Evolutionary conservation across 2,113 vertebrate genomes (phyloP).

Genomic region (Trematomus loennbergii): DNA sequence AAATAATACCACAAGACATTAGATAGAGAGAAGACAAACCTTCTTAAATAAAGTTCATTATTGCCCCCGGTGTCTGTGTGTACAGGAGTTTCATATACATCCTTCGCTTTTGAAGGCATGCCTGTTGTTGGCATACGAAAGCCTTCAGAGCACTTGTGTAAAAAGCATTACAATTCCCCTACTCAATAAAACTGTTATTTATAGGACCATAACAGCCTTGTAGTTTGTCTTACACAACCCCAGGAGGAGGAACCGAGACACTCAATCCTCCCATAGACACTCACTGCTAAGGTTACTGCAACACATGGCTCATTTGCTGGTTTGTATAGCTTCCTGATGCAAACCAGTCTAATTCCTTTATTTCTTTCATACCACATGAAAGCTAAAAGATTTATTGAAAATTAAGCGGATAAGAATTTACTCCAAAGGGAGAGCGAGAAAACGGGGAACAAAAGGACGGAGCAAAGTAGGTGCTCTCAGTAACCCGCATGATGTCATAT

Average conservation of each 20-base stretch:
- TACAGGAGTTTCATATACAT: conserved; percentile 20
- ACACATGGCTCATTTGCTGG: conserved; percentile 47
- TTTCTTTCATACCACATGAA: conserved; percentile 73
- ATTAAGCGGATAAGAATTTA: conserved; percentile 77
- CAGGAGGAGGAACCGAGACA: conserved; percentile 75
- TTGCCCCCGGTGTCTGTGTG: conserved; percentile 8
- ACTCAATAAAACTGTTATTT: conserved; percentile 84
- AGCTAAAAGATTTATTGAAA: conserved; percentile 69
- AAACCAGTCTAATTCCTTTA: conserved; percentile 53
- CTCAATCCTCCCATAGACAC: conserved; percentile 67
- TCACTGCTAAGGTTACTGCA: conserved; percentile 47
- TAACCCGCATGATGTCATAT: conserved; percentile 80
- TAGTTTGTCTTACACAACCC: conserved; percentile 84
- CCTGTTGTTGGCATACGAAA: conserved; percentile 72
- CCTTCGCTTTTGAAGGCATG: conserved; percentile 26
- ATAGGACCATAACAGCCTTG: conserved; percentile 83
- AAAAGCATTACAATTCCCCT: conserved; percentile 80
- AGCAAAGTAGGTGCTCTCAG: conserved; percentile 60
- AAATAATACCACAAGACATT: background rate
- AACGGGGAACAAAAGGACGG: conserved; percentile 51
- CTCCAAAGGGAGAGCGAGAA: conserved; percentile 45
- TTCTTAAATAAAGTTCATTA: background rate
- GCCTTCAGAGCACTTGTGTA: conserved; percentile 75
- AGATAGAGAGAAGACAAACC: background rate
- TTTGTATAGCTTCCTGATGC: conserved; percentile 57